Evolutionary conservation across 2,113 vertebrate species (phyloP).

Genomic region (Grantiella picta): DNA sequence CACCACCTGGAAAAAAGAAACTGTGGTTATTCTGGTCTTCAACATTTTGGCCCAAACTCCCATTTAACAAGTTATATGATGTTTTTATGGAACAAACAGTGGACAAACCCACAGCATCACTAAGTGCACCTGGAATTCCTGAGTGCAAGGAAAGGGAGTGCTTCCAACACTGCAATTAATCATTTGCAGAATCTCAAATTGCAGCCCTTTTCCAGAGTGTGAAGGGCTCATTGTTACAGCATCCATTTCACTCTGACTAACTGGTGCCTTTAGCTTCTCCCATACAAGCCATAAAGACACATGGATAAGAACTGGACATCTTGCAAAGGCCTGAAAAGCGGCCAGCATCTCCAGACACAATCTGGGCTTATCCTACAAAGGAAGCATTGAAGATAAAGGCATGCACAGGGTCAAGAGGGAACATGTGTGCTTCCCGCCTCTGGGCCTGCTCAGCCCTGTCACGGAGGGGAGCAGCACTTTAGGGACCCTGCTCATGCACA

Average conservation of each 20-base stretch:
- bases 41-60: neutral
- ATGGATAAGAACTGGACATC: neutral
- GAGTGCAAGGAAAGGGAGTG: neutral
- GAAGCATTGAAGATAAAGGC: neutral
- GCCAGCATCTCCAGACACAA: neutral
- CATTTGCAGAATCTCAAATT: neutral
- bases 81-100: neutral
- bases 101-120: neutral
- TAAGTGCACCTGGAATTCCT: slow-evolving; percentile 8
- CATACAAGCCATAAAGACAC: neutral
- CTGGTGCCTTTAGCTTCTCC: neutral
- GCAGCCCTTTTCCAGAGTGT: neutral
- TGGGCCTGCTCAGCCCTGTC: neutral
- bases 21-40: neutral
- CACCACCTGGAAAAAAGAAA: neutral
- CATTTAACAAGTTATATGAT: neutral
- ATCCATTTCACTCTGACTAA: neutral
- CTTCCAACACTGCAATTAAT: neutral
- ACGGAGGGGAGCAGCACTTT: neutral
- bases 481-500: neutral
- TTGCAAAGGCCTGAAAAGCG: neutral
- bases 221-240: neutral
- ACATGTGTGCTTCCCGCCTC: neutral
- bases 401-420: neutral
- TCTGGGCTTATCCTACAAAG: neutral